Percentiles rank a stretch among this genome's conserved stretches.
These are phyloP conservation scores for Diarsia dahlii DNA, from an alignment of 2,888 invertebrate genomes.

Conservation along the genomic window DNA sequence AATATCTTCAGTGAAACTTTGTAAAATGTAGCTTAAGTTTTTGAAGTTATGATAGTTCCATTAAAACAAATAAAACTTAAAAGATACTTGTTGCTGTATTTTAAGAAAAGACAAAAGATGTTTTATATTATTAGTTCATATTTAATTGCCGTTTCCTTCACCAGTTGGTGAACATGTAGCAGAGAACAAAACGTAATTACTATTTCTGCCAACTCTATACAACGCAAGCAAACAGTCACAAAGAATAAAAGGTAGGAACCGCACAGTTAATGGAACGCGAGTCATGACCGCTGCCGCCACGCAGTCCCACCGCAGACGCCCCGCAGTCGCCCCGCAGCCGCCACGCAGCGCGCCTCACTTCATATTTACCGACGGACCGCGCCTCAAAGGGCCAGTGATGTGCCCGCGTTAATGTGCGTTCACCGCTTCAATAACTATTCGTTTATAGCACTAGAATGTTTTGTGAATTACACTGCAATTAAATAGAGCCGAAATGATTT, in stretches of 20 bases:
- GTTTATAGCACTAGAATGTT: conserved; percentile 6
- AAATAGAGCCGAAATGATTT: conserved; percentile 8
- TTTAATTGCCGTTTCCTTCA: background rate
- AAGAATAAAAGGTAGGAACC: conserved; percentile 31
- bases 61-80: no score
- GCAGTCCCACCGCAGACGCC: conserved; percentile 24
- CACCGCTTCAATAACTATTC: conserved; percentile 21
- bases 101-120: background rate
- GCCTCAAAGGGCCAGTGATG: conserved; percentile 56
- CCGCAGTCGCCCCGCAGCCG: conserved; percentile 35
- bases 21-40: no score
- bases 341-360: conserved; percentile 35
- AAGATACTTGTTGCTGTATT: background rate
- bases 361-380: conserved; percentile 47
- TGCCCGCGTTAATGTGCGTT: conserved; percentile 20
- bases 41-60: background rate
- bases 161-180: background rate
- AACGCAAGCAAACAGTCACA: conserved; percentile 33
- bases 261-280: conserved; percentile 44
- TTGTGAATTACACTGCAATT: conserved; percentile 18
- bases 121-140: background rate
- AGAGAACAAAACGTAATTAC: conserved; percentile 9
- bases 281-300: conserved; percentile 33
- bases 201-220: background rate
- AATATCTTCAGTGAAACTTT: no score